These are phyloP conservation scores for Connochaetes taurinus DNA, from an alignment of 2,113 vertebrate genomes.

Conservation along the genomic window DNA sequence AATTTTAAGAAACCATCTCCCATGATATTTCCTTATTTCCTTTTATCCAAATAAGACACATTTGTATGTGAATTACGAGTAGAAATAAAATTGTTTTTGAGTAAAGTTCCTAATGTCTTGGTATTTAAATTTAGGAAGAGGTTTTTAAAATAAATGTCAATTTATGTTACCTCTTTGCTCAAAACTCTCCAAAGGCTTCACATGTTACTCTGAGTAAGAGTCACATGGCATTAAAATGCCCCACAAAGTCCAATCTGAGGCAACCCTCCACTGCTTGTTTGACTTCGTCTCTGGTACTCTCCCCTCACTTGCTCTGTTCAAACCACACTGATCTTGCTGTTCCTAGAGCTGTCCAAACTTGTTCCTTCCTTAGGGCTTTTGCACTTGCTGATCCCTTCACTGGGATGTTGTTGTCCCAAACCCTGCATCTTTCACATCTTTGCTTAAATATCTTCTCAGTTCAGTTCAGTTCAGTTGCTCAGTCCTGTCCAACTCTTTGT, in stretches of 20 bases:
- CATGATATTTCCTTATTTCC: background rate
- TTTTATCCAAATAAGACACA: background rate
- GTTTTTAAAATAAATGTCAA: background rate
- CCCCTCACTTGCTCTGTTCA: background rate
- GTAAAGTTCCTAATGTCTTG: background rate
- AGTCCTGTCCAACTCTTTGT: background rate
- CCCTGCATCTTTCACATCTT: background rate
- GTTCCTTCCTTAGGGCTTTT: background rate
- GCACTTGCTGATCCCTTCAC: background rate
- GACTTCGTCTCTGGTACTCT: background rate
- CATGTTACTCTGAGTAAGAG: background rate
- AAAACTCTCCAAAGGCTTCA: background rate
- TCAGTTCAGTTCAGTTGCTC: background rate
- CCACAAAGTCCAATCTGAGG: background rate
- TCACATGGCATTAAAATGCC: background rate
- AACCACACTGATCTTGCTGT: background rate
- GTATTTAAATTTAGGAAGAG: background rate
- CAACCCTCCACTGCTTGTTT: background rate
- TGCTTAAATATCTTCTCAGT: background rate
- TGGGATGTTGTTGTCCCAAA: background rate
- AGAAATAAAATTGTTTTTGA: background rate
- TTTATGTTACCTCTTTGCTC: background rate
- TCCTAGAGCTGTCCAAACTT: background rate
- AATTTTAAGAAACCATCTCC: background rate
- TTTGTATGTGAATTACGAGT: background rate